Evolutionary conservation across 2,797 vertebrate genomes (phyloP), one percentile per base, ranked within the genome.

Genomic region (Peromyscus eremicus): DNA sequence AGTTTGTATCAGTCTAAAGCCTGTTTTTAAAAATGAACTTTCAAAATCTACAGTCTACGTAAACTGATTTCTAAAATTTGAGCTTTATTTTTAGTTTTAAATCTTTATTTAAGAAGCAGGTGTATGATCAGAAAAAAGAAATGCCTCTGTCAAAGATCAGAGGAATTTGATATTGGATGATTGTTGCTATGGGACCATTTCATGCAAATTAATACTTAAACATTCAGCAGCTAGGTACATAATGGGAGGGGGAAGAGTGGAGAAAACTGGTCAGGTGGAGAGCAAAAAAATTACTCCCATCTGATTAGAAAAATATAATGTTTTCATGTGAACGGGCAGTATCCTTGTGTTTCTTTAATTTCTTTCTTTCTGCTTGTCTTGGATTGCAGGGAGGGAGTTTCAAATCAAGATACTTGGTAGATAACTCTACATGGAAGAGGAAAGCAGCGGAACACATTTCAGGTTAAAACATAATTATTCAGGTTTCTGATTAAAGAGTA

Each of bases 141-240:
- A 2, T 27, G 43, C 79, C 11, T 92, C 79, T 96, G 93, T 97
- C 91, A 96, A 96, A 96, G 71, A 91, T 89, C 86, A 96, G 92
- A 94, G 37, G 66, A 86, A 89, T 89, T 94, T 96, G 90, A 84
- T 96, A 91, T 94, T 97, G 49, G 96, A 71, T 96, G 95, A 97
- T 97, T 89, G 92, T 96, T 97, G 75, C 84, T 2, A 23, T 87
- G 94, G 96, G 92, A 95, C 57, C 71, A 32, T 75, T 98, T 96
- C 76, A 97, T 80, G 64, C 37, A 94, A 92, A 97, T 96, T 95
- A 98, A 98, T 94, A 94, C 95, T 46, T 52, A 95, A 97, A 91
- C 89, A 96, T 97, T 97, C 95, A 97, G 64, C 77, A 71, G 84
- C 77, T 90, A 85, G 83, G 76, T 91, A 79, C 29, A 73, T 91